Evolutionary conservation across 1,140 invertebrate species (phyloP).

Genomic region (Linepithema humile): DNA sequence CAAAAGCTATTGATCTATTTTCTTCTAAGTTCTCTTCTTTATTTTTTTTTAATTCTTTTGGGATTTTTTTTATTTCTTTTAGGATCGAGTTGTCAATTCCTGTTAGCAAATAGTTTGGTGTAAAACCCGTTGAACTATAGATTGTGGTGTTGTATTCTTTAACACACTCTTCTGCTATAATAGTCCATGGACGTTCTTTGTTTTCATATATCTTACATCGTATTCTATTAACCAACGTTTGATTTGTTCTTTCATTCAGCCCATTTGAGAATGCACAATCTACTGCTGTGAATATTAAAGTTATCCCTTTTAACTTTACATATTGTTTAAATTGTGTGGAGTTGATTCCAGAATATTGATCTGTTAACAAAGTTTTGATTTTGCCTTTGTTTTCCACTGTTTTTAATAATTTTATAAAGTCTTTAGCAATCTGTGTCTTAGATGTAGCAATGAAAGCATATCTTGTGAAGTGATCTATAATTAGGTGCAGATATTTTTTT

Average conservation of each 20-base stretch:
- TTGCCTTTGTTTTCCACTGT: constrained; percentile 16
- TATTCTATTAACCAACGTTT: constrained; percentile 54
- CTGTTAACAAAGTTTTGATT: constrained; percentile 7
- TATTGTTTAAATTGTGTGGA: constrained; percentile 47
- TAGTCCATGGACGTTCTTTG: constrained; percentile 46
- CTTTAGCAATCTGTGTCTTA: constrained; percentile 73
- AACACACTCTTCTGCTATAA: constrained; percentile 61
- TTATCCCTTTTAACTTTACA: constrained; percentile 32
- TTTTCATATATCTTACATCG: constrained; percentile 48
- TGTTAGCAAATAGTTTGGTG: constrained; percentile 58
- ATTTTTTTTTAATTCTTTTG: no score
- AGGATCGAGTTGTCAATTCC: constrained; percentile 44
- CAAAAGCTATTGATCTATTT: constrained; percentile 49
- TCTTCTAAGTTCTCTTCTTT: no score
- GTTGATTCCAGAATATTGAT: constrained; percentile 52
- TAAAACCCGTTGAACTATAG: constrained; percentile 60
- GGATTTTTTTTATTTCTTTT: no score
- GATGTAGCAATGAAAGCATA: constrained; percentile 76
- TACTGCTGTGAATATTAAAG: constrained; percentile 47
- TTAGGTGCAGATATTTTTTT: no score
- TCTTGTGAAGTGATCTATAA: constrained; percentile 71
- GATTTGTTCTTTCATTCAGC: constrained; percentile 40
- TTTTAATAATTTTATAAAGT: constrained; percentile 73
- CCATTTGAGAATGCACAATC: constrained; percentile 47
- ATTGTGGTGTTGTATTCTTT: constrained; percentile 62